Conservation (phyloP, 2,797 vertebrate species). For the Ctenopoma kingsleyae region DNA sequence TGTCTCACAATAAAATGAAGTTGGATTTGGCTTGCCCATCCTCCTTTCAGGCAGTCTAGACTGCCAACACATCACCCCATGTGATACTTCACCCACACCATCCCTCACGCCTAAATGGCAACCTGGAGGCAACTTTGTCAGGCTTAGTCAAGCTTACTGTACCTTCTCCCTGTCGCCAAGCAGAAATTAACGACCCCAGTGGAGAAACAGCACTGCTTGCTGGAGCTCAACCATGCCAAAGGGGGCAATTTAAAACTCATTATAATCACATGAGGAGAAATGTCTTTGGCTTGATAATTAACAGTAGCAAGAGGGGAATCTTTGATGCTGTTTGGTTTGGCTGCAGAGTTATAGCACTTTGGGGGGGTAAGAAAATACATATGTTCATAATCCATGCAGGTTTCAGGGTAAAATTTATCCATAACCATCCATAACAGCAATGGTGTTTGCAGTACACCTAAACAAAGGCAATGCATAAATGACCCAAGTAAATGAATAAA, state of each 20-base stretch:
- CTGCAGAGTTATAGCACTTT: slow-evolving; percentile 38
- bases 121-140: slow-evolving; percentile 57
- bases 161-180: slow-evolving; percentile 51
- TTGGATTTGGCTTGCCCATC: slow-evolving; percentile 1
- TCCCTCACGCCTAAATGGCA: slow-evolving; percentile 41
- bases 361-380: background rate
- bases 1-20: background rate
- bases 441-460: background rate
- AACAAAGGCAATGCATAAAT: background rate
- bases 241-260: slow-evolving; percentile 68
- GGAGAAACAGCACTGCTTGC: slow-evolving; percentile 34
- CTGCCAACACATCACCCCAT: slow-evolving; percentile 29
- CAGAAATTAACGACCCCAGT: slow-evolving; percentile 34
- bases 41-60: slow-evolving; percentile 14
- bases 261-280: slow-evolving; percentile 69
- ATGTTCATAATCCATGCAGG: slow-evolving; percentile 32
- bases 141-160: slow-evolving; percentile 54
- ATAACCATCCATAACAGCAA: background rate
- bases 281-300: slow-evolving; percentile 67
- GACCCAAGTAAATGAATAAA: background rate
- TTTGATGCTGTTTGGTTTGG: slow-evolving; percentile 53
- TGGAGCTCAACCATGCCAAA: slow-evolving; percentile 48
- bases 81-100: slow-evolving; percentile 21
- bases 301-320: slow-evolving; percentile 34
- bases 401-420: slow-evolving; percentile 4